phyloP scores from a whole-genome alignment of 2,888 invertebrate genomes.

The Anaspis maculata region DNA sequence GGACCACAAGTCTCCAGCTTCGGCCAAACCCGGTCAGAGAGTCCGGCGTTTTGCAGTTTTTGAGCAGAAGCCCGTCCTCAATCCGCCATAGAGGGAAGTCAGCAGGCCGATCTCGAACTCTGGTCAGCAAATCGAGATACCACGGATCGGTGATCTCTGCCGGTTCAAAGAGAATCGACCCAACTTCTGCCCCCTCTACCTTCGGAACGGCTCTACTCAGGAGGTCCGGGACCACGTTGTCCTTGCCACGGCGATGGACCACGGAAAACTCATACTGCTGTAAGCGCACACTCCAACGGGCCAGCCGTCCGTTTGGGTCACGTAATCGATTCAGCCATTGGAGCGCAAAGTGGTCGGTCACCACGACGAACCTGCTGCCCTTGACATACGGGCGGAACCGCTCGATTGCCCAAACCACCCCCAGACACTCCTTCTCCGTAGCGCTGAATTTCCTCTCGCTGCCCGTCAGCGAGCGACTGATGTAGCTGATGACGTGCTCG shows the following conservation, averaged over 20 bases:
- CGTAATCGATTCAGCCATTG: slow-evolving; percentile 1
- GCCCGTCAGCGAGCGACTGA: neutral
- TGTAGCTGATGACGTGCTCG: neutral
- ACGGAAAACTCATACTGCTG: neutral
- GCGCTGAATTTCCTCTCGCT: neutral
- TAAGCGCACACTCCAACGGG: neutral
- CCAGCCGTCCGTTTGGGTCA: neutral
- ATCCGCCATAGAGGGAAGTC: neutral
- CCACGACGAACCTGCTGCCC: slow-evolving; percentile 2
- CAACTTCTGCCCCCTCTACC: neutral
- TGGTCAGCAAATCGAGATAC: neutral
- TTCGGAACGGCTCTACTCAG: neutral
- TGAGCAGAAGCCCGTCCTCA: no score
- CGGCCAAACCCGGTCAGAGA: neutral
- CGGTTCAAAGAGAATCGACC: neutral
- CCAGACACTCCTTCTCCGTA: slow-evolving; percentile 1
- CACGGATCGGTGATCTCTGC: neutral
- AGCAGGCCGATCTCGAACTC: neutral
- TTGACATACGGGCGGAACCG: slow-evolving; percentile 1
- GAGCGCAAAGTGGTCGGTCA: slow-evolving; percentile 1
- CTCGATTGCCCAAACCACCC: slow-evolving; percentile 2
- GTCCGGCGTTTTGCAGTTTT: neutral
- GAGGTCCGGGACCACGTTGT: slow-evolving; percentile 1
- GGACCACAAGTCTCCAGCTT: neutral
- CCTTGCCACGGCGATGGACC: neutral